Evolutionary conservation across 1,140 invertebrate genomes (phyloP), one percentile per base, ranked within the genome.

Genomic region (Eciton burchellii): DNA sequence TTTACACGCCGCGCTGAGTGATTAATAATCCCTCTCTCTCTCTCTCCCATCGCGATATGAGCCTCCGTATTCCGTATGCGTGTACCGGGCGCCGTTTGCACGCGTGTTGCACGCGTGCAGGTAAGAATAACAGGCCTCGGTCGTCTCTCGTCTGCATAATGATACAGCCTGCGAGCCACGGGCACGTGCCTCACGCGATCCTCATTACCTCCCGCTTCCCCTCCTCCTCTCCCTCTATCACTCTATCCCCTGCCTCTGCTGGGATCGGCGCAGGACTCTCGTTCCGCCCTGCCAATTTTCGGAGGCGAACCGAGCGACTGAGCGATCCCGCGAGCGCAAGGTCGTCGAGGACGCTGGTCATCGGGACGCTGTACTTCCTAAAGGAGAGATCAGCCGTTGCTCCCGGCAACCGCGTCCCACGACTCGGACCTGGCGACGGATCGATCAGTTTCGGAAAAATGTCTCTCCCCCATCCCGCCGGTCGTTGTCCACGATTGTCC

Each of bases 101-200:
- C 82, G 83, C 71, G 70, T 79, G 77, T n/a, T 52, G 70, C 84
- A 72, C 85, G 84, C 85, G 77, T 76, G 74, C 52, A 88, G 82
- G 84, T 88, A 89, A 90, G 89, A 81, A 86, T 88, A 86, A 89
- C 73, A 77, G 79, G 68, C 84, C 85, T 35, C 35, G 83, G 76
- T 70, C 70, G 77, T 84, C 88, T 91, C 90, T 92, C 65, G 65
- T 90, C 84, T 87, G 89, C 89, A 92, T 92, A 92, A 93, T 92
- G 90, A 92, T 83, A 89, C 86, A 88, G 88, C 54, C 82, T 84
- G n/a, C n/a, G 88, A 89, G 89, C 88, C 91, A 83, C 87, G 84
- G 91, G 91, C 92, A 93, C 92, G 92, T 92, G 92, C 91, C 92
- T 93, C 92, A 93, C 91, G 92, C 92, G 90, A 93, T 90, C 89